Conservation (phyloP, 2,113 vertebrate species). For the Bambusicola thoracicus region DNA sequence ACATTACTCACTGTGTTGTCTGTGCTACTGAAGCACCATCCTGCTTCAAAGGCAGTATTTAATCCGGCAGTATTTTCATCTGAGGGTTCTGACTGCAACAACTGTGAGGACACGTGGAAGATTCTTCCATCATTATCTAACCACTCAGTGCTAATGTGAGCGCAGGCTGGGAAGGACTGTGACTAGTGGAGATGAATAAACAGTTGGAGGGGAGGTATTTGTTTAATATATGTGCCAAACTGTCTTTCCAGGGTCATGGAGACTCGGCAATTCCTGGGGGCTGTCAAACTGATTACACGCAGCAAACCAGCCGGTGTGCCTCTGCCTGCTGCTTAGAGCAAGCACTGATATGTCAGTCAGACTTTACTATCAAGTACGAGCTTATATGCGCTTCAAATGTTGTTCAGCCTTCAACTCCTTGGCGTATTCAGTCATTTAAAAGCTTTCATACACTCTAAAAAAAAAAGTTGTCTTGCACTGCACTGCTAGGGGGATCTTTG, state of each 20-base stretch:
- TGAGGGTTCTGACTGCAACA: conserved; percentile 23
- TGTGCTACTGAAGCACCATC: background rate
- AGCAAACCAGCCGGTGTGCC: background rate
- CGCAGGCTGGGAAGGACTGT: background rate
- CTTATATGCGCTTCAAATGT: background rate
- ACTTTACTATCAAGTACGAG: background rate
- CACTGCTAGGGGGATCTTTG: background rate
- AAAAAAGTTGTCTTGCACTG: background rate
- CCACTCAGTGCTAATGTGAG: background rate
- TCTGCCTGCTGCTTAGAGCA: conserved; percentile 17
- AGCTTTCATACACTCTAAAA: background rate
- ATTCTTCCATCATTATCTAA: conserved; percentile 62
- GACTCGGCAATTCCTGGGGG: background rate
- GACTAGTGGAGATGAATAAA: conserved; percentile 10
- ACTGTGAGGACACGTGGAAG: conserved; percentile 61
- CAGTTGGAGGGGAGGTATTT: conserved; percentile 34
- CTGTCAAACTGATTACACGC: conserved; percentile 33
- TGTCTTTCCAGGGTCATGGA: background rate
- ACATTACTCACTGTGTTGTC: background rate
- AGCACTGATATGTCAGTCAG: conserved; percentile 7
- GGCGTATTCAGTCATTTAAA: background rate
- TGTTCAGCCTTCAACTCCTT: background rate
- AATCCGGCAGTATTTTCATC: conserved; percentile 39
- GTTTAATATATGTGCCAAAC: conserved; percentile 7
- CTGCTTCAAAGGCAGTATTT: conserved; percentile 15